A percentile compares a stretch with the other conserved stretches of the same genome.
phyloP scores from a whole-genome alignment of 2,888 invertebrate species.

The Eilema sororculum region DNA sequence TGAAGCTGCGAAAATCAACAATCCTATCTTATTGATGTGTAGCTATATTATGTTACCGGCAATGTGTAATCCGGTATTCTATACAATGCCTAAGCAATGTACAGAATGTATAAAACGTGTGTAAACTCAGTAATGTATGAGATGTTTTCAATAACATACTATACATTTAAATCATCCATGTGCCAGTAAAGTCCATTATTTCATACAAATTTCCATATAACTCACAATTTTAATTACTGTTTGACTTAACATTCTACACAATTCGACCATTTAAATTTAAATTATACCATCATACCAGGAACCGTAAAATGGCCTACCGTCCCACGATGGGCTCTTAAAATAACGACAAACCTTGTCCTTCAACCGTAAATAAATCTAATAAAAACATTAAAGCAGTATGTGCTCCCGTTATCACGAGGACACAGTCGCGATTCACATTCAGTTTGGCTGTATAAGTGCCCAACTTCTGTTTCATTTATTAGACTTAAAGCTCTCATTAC shows the following conservation, averaged over 20 bases:
- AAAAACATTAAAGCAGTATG: conserved; percentile 47
- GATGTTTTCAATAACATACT: too few relatives aligned
- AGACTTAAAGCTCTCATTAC: conserved; percentile 60
- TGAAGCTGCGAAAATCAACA: too few relatives aligned
- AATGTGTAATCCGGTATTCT: too few relatives aligned
- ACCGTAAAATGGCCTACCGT: not conserved
- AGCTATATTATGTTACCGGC: too few relatives aligned
- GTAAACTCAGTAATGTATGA: too few relatives aligned
- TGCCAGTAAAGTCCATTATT: too few relatives aligned
- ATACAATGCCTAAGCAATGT: too few relatives aligned
- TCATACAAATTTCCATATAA: not conserved
- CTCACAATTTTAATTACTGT: not conserved
- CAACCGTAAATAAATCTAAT: not conserved
- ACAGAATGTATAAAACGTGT: too few relatives aligned
- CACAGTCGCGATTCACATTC: conserved; percentile 47
- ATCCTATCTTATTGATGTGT: too few relatives aligned
- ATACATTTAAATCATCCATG: too few relatives aligned
- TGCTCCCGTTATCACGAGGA: conserved; percentile 52
- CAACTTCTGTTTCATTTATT: conserved; percentile 61
- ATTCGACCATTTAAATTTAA: not conserved
- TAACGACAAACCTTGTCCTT: not conserved
- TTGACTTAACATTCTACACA: not conserved
- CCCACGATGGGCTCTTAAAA: not conserved
- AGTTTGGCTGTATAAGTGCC: conserved; percentile 45
- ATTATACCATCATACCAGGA: not conserved